A percentile compares a stretch with the other conserved stretches of the same genome.
These are phyloP conservation scores for Phytoseiulus persimilis DNA, from an alignment of 2,888 invertebrate genomes.

Conservation along the genomic window DNA sequence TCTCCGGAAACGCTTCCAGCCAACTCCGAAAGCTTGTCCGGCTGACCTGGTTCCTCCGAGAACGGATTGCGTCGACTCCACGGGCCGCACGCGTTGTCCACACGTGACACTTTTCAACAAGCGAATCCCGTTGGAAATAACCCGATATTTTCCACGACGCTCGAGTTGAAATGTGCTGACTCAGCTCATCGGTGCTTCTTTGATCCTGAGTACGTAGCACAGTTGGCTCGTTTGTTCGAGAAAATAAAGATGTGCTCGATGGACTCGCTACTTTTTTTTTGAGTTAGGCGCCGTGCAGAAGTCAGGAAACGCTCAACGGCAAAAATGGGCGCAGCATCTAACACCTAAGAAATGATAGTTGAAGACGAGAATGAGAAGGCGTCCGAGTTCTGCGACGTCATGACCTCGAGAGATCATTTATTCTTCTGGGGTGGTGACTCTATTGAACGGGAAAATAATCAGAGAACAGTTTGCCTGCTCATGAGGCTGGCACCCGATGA, in stretches of 20 bases:
- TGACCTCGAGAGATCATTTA: neutral
- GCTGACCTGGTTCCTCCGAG: neutral
- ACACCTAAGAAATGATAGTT: neutral
- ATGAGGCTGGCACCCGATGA: neutral
- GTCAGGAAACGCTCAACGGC: neutral
- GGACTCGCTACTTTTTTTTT: neutral
- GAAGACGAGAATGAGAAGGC: neutral
- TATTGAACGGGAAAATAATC: neutral
- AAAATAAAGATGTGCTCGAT: neutral
- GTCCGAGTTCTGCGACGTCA: neutral
- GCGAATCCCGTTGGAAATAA: neutral
- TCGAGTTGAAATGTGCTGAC: neutral
- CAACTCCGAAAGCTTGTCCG: neutral
- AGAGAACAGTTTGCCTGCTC: neutral
- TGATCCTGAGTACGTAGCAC: neutral
- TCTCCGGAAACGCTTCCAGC: neutral
- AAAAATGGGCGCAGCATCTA: neutral
- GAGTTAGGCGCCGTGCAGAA: neutral
- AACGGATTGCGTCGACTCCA: neutral
- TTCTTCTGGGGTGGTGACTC: neutral
- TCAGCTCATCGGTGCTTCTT: neutral
- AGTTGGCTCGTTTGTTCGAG: neutral
- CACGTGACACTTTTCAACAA: neutral
- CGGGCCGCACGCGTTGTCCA: neutral
- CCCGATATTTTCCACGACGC: neutral